phyloP scores from a whole-genome alignment of 1,140 invertebrate genomes.

The Micrasema minimum region DNA sequence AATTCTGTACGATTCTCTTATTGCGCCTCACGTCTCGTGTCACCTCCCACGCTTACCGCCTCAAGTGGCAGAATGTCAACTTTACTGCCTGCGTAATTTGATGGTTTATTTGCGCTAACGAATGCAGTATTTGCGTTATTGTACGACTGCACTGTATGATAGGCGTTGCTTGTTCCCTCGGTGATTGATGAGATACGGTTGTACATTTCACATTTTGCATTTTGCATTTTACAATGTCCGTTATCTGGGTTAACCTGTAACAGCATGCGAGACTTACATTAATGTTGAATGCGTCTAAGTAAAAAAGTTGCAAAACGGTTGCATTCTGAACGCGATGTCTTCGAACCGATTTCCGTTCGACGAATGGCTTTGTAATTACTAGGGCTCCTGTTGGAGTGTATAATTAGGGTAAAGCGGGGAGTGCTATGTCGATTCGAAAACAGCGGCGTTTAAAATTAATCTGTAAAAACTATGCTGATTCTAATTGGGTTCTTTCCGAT shows the following conservation, averaged over 20 bases:
- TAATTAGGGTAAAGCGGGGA: too few relatives aligned
- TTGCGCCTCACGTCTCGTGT: conserved; percentile 18
- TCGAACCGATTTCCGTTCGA: too few relatives aligned
- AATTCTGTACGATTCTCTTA: neutral
- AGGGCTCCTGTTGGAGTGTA: too few relatives aligned
- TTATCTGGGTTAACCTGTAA: conserved; percentile 26
- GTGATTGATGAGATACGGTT: conserved; percentile 39
- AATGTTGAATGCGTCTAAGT: too few relatives aligned
- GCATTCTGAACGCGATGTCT: too few relatives aligned
- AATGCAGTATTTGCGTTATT: conserved; percentile 1
- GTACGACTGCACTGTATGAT: conserved; percentile 2
- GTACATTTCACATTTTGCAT: conserved; percentile 6
- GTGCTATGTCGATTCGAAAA: too few relatives aligned
- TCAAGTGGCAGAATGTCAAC: conserved; percentile 23
- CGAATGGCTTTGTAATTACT: too few relatives aligned
- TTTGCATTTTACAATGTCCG: neutral
- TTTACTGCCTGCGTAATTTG: conserved; percentile 24
- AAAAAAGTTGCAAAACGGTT: too few relatives aligned
- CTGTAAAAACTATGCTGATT: too few relatives aligned
- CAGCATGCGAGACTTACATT: too few relatives aligned
- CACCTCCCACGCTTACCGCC: conserved; percentile 21
- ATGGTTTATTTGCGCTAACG: conserved; percentile 5
- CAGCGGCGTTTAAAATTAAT: too few relatives aligned
- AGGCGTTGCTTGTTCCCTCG: conserved; percentile 29
- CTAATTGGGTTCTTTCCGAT: too few relatives aligned